Base-by-base conservation (phyloP, 2,113 vertebrate species). In the Lanius ludovicianus region DNA sequence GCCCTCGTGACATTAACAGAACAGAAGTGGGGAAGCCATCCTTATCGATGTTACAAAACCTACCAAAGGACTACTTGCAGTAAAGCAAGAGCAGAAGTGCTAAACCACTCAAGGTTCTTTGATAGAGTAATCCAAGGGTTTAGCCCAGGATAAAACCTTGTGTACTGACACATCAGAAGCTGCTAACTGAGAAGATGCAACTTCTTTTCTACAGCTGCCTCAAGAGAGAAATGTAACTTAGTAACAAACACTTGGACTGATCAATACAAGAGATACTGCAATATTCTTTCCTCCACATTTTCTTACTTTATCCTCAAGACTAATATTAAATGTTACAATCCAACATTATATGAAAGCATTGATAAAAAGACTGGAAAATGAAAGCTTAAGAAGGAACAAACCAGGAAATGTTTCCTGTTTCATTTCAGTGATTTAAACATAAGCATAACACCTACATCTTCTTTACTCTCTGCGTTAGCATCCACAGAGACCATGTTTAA, bases 381-480 rank as follows among this genome's bases (percentile, higher is more conserved):
- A 93, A 88, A 86, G 22, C 6, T 73, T 39, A 90, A 55, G 50
- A 69, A 77, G 33, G 30, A 89, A 53, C 25, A 86, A 62, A 60
- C 4, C 18, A 44, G 35, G 41, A 88, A 88, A 33, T 4, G 33
- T 39, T 83, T 69, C 39, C 19, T 11, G 10, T 24, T 90, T 77
- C 7, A 42, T 60, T 74, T 75, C 8, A 22, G 60, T 30, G 55
- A 67, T 47, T 50, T 81, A 60, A 59, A 53, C 55, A 41, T 1
- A 0, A 67, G 10, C 33, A 3, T 10, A 63, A n/a, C 11, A 39
- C 2, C 5, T 37, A 28, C 4, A 50, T 4, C 12, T 55, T 71
- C n/a, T 47, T 60, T 56, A 21, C 15, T 10, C 17, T 31, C 19
- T 50, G 15, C 6, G 1, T 25, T 50, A 71, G 50, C 60, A 62